A percentile compares a stretch with the other conserved stretches of the same genome.
Conservation (phyloP, 2,113 vertebrate genomes). For the Pseudolaguvia tuberculata region DNA sequence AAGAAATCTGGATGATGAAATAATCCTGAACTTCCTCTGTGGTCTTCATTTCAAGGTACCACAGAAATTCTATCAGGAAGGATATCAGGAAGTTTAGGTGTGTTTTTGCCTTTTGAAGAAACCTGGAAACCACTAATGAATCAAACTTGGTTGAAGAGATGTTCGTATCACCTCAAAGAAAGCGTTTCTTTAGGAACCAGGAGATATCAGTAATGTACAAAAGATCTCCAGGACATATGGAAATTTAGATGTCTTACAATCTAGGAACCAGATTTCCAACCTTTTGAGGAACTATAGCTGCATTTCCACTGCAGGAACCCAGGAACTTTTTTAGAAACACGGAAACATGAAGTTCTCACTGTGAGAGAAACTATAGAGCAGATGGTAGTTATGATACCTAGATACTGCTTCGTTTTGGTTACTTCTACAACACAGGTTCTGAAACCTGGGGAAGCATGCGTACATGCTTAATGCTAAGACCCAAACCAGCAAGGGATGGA, state of each 20-base stretch:
- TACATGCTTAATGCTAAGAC: not conserved
- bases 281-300: not conserved
- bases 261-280: not conserved
- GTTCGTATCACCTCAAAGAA: not conserved
- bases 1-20: not conserved
- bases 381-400: no score
- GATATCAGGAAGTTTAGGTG: not conserved
- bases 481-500: not conserved
- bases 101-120: not conserved
- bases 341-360: not conserved
- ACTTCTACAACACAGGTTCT: not conserved
- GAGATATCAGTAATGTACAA: not conserved
- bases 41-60: not conserved
- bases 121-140: not conserved
- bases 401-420: not conserved
- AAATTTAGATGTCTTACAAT: not conserved
- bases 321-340: no score
- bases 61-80: not conserved
- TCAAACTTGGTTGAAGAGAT: not conserved
- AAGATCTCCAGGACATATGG: not conserved
- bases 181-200: not conserved
- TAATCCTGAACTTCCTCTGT: not conserved
- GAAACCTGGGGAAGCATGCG: not conserved
- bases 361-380: not conserved
- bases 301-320: not conserved